Percentiles rank a stretch among this genome's conserved stretches.
Conservation (phyloP, 2,797 vertebrate species). For the Sebastes trivittatus region DNA sequence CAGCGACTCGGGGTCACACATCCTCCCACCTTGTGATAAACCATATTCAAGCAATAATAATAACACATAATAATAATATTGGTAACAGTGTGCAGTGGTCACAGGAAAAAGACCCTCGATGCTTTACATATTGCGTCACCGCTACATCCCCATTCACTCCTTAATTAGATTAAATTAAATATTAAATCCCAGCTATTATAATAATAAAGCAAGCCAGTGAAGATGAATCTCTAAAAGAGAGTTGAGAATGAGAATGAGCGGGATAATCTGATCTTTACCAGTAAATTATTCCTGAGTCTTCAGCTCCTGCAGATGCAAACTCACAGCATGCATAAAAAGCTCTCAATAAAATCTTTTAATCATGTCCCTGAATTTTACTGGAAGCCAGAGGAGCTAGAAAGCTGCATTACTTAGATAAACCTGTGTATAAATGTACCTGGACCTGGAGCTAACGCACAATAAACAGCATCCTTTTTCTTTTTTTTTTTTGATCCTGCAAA, state of each 20-base stretch:
- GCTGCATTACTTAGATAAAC: background rate
- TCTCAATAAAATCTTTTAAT: background rate
- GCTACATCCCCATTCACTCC: background rate
- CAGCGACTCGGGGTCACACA: constrained; percentile 7
- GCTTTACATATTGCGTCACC: background rate
- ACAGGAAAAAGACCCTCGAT: background rate
- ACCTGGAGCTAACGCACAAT: background rate
- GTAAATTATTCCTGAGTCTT: background rate
- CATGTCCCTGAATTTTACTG: background rate
- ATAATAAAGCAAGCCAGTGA: background rate
- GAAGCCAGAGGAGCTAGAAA: background rate
- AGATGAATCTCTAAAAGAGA: background rate
- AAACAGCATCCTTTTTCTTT: background rate
- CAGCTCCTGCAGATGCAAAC: background rate
- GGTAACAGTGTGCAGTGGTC: background rate
- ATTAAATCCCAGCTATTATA: background rate
- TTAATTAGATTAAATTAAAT: background rate
- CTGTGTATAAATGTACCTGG: background rate
- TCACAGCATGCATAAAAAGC: background rate
- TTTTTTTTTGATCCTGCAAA: background rate
- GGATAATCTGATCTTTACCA: background rate
- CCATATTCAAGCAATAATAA: background rate
- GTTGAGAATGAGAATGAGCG: background rate
- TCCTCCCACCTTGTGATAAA: background rate
- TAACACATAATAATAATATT: background rate